phyloP scores from a whole-genome alignment of 2,797 vertebrate genomes.

The Lophotriccus pileatus region DNA sequence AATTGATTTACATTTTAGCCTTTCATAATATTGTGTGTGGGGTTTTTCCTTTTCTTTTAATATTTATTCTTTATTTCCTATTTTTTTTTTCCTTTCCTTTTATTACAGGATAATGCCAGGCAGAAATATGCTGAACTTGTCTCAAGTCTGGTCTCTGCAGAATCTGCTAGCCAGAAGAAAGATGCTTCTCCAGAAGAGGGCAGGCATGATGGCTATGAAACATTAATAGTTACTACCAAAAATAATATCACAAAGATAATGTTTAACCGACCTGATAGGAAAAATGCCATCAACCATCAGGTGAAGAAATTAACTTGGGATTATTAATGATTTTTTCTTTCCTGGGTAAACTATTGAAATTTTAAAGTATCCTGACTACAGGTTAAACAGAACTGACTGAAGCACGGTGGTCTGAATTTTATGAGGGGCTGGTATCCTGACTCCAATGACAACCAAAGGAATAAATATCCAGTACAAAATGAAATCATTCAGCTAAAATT shows the following conservation, averaged over 20 bases:
- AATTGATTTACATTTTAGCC: background rate
- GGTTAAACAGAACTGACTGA: background rate
- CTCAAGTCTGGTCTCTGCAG: slow-evolving; percentile 74
- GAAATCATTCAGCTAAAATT: background rate
- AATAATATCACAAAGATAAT: slow-evolving; percentile 88
- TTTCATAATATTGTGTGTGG: background rate
- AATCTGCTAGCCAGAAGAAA: slow-evolving; percentile 60
- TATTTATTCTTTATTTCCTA: accelerated
- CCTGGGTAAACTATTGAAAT: background rate
- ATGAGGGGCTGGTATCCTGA: background rate
- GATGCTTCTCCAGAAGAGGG: slow-evolving; percentile 42
- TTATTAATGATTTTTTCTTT: background rate
- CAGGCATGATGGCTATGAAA: slow-evolving; percentile 64
- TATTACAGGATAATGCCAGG: slow-evolving; percentile 82
- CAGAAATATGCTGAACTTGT: slow-evolving; percentile 88
- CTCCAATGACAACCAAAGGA: background rate
- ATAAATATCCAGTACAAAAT: background rate
- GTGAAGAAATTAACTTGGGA: slow-evolving; percentile 58
- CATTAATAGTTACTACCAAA: slow-evolving; percentile 79
- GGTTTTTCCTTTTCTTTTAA: background rate
- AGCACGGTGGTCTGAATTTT: background rate
- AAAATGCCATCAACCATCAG: slow-evolving; percentile 87
- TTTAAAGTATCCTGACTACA: background rate
- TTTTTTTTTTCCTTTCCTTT: background rate
- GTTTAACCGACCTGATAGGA: slow-evolving; percentile 88